Evolutionary conservation across 2,888 invertebrate species (phyloP).

Genomic region (Amphipyra tragopoginis): DNA sequence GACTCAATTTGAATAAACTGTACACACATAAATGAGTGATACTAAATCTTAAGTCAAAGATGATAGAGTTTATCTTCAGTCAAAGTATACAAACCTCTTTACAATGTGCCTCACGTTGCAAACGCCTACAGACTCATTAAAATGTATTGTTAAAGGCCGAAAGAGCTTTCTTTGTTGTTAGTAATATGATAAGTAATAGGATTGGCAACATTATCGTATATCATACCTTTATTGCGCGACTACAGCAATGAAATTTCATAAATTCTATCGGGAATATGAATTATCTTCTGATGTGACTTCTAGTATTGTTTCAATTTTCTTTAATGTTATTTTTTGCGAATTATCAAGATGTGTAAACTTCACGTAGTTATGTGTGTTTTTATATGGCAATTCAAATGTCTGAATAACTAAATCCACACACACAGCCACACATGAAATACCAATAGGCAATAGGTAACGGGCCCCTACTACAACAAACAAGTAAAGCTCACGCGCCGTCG

Average conservation of each 20-base stretch:
- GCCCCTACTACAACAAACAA: constrained; percentile 36
- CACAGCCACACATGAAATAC: constrained; percentile 3
- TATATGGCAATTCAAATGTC: background rate
- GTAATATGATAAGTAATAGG: constrained; percentile 39
- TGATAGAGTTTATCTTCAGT: constrained; percentile 40
- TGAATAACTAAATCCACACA: constrained; percentile 12
- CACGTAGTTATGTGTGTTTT: constrained; percentile 1
- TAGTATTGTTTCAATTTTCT: constrained; percentile 31
- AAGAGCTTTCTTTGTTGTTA: constrained; percentile 50
- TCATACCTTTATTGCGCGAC: constrained; percentile 49
- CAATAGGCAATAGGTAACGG: constrained; percentile 27
- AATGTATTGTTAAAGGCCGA: constrained; percentile 47
- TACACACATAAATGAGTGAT: constrained; percentile 11
- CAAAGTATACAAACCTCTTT: constrained; percentile 17
- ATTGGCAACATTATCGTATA: constrained; percentile 50
- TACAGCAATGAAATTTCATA: constrained; percentile 39
- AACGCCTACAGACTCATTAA: constrained; percentile 56
- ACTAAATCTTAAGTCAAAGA: constrained; percentile 28
- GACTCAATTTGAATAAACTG: constrained; percentile 45
- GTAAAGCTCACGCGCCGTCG: constrained; percentile 27
- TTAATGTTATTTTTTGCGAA: constrained; percentile 28
- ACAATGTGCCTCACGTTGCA: constrained; percentile 41
- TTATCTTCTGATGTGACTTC: constrained; percentile 41
- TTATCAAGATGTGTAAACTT: constrained; percentile 7
- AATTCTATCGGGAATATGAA: constrained; percentile 37